A percentile compares a stretch with the other conserved stretches of the same genome.
These are phyloP conservation scores for Plectus sambesii DNA, from an alignment of 1,140 invertebrate species.

Conservation along the genomic window DNA sequence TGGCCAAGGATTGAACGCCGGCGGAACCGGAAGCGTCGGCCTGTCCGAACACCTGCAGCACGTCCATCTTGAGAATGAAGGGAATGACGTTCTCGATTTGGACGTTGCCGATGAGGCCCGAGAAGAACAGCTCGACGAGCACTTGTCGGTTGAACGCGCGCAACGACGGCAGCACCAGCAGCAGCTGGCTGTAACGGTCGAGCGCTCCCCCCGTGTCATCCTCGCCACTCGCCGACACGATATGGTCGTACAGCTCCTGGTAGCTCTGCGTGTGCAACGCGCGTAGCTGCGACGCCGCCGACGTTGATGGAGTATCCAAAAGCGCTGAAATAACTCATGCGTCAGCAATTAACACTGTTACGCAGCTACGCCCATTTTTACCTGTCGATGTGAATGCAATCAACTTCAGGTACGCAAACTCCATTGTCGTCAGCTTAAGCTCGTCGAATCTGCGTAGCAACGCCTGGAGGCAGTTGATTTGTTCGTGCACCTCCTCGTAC, in stretches of 20 bases:
- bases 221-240: slow-evolving; percentile 46
- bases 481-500: slow-evolving; percentile 51
- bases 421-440: slow-evolving; percentile 64
- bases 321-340: slow-evolving; percentile 1
- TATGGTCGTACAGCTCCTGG: slow-evolving; percentile 57
- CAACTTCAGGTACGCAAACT: slow-evolving; percentile 79
- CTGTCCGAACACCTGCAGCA: slow-evolving; percentile 25
- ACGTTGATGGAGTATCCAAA: slow-evolving; percentile 48
- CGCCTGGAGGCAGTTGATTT: slow-evolving; percentile 69
- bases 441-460: slow-evolving; percentile 62
- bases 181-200: slow-evolving; percentile 34
- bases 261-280: slow-evolving; percentile 63
- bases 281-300: slow-evolving; percentile 51
- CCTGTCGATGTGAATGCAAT: slow-evolving; percentile 55
- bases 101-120: slow-evolving; percentile 76
- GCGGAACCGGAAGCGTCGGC: background rate
- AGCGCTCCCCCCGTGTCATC: slow-evolving; percentile 15
- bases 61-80: slow-evolving; percentile 70
- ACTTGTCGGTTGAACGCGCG: slow-evolving; percentile 63
- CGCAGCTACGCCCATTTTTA: slow-evolving; percentile 11
- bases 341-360: slow-evolving; percentile 3
- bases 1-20: too few species aligned
- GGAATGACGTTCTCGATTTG: slow-evolving; percentile 83
- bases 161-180: slow-evolving; percentile 59
- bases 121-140: slow-evolving; percentile 74